These are phyloP conservation scores for Aspidapion aeneum DNA, from an alignment of 2,888 invertebrate genomes.

Conservation along the genomic window DNA sequence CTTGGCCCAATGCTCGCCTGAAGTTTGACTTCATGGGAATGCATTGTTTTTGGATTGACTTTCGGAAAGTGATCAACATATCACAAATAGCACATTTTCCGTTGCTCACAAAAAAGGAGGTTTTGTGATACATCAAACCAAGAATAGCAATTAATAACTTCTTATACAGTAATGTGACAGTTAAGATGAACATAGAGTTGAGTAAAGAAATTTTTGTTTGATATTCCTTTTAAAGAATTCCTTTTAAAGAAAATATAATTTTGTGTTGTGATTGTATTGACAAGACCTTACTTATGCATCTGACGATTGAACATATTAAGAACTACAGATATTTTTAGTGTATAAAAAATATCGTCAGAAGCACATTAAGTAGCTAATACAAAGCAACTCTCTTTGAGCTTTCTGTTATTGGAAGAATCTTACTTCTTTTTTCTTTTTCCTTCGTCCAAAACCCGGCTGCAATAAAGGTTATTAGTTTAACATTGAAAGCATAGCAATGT, in stretches of 20 bases:
- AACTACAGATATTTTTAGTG: constrained; percentile 3
- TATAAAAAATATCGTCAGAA: constrained; percentile 45
- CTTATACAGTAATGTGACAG: too few relatives aligned
- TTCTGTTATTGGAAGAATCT: constrained; percentile 60
- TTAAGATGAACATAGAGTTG: too few relatives aligned
- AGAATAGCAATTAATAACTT: too few relatives aligned
- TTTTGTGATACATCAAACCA: too few relatives aligned
- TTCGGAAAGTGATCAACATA: too few relatives aligned
- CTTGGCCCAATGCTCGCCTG: too few relatives aligned
- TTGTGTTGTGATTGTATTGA: neutral
- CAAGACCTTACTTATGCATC: constrained; percentile 33
- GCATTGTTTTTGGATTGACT: too few relatives aligned
- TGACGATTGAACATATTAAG: constrained; percentile 33
- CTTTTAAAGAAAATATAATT: neutral
- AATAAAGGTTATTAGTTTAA: constrained; percentile 55
- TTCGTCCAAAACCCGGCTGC: constrained; percentile 91
- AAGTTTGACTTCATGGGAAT: too few relatives aligned
- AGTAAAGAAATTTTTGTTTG: too few relatives aligned
- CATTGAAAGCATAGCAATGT: constrained; percentile 43
- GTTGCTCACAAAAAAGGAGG: too few relatives aligned
- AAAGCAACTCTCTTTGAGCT: constrained; percentile 45
- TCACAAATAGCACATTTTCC: too few relatives aligned
- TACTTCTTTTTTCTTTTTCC: constrained; percentile 98
- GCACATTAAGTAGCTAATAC: constrained; percentile 41
- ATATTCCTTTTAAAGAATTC: too few relatives aligned